These are phyloP conservation scores for Caradrina clavipalpis DNA, from an alignment of 2,888 invertebrate genomes.

Conservation along the genomic window DNA sequence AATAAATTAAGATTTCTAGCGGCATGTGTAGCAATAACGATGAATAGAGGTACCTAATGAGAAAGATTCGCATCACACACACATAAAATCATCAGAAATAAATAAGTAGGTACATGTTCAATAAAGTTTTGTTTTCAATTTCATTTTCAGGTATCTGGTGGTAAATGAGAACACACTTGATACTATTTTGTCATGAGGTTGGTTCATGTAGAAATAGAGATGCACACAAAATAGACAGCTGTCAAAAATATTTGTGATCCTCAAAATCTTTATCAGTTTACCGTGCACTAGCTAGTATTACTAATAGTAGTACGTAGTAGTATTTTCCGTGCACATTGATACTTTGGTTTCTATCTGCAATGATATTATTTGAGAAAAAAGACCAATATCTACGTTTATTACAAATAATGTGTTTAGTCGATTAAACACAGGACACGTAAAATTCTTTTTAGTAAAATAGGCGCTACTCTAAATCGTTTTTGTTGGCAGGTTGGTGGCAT, in stretches of 20 bases:
- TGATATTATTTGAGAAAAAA: not conserved
- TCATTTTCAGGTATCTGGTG: not conserved
- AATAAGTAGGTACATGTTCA: not conserved
- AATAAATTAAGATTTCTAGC: not conserved
- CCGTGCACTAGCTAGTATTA: too few relatives aligned
- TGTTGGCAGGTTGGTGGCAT: constrained; percentile 75
- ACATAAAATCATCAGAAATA: not conserved
- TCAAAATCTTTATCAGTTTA: not conserved
- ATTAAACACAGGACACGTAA: not conserved
- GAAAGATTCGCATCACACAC: not conserved
- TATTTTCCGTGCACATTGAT: accelerated
- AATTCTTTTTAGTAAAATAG: constrained; percentile 7
- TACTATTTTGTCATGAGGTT: constrained; percentile 17
- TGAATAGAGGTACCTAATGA: not conserved
- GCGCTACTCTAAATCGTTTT: constrained; percentile 51
- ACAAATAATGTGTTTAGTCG: constrained; percentile 8
- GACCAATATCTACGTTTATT: too few relatives aligned
- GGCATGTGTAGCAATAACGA: not conserved
- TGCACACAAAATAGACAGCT: not conserved
- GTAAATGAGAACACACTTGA: constrained; percentile 20
- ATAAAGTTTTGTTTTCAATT: constrained; percentile 8
- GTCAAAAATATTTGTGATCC: not conserved
- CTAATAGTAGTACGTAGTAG: too few relatives aligned
- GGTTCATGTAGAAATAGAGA: constrained; percentile 25
- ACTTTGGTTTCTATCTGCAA: not conserved